Evolutionary conservation across 2,113 vertebrate genomes (phyloP).

Genomic region (Monopterus albus): DNA sequence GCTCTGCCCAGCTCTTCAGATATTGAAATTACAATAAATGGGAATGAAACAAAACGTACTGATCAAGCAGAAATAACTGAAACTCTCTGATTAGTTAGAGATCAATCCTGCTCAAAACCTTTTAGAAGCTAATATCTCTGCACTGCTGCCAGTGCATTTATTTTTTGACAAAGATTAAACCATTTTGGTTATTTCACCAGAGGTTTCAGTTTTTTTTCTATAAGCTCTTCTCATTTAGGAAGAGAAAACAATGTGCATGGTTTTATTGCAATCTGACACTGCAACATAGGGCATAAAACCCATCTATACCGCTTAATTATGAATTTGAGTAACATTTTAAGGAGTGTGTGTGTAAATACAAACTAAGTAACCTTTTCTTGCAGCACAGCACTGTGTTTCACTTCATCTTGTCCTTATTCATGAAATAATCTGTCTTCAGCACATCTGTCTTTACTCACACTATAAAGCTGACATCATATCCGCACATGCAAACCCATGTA

Average conservation of each 20-base stretch:
- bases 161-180: no score
- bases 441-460: constrained; percentile 75
- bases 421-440: constrained; percentile 51
- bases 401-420: constrained; percentile 33
- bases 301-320: background rate
- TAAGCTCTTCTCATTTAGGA: constrained; percentile 6
- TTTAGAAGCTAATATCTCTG: no score
- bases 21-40: no score
- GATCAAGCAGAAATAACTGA: no score
- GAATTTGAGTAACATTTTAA: background rate
- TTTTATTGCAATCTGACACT: background rate
- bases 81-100: no score
- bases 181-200: no score
- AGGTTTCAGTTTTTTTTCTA: background rate
- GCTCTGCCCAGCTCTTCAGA: no score
- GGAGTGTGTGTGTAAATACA: constrained; percentile 1
- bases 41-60: no score
- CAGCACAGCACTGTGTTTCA: constrained; percentile 13
- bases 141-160: no score
- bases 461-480: constrained; percentile 68
- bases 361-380: constrained; percentile 19
- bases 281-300: background rate
- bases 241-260: background rate
- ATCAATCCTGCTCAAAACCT: no score
- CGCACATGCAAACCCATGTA: constrained; percentile 38